Evolutionary conservation across 2,888 invertebrate species (phyloP).

Genomic region (Cheilosia soror): DNA sequence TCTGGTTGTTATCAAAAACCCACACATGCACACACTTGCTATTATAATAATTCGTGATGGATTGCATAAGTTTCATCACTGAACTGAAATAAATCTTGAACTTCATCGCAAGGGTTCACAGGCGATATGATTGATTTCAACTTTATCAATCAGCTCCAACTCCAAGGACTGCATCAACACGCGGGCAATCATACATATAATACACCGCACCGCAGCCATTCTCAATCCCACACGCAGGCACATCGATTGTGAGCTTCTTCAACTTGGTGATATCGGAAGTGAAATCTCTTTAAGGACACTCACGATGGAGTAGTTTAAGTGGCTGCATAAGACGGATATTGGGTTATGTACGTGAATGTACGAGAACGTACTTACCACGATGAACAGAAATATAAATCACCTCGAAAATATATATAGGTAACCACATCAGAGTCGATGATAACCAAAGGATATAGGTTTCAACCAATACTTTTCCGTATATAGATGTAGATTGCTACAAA

Average conservation of each 20-base stretch:
- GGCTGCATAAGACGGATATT: constrained; percentile 7
- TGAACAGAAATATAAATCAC: constrained; percentile 25
- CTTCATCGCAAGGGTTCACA: constrained; percentile 9
- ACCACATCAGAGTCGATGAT: neutral
- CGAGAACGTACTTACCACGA: neutral
- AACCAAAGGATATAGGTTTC: neutral
- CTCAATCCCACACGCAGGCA: neutral
- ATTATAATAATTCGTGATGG: constrained; percentile 14
- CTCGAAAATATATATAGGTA: neutral
- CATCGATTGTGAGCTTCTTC: neutral
- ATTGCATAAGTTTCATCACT: constrained; percentile 35
- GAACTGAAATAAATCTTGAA: constrained; percentile 31
- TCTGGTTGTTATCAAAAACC: neutral
- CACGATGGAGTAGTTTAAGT: constrained; percentile 16
- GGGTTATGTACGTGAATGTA: neutral
- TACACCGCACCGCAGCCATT: neutral
- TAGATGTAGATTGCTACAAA: neutral
- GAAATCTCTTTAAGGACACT: constrained; percentile 35
- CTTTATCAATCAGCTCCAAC: constrained; percentile 28
- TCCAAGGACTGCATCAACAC: constrained; percentile 26
- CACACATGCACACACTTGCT: neutral
- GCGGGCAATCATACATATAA: constrained; percentile 8
- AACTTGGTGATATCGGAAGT: constrained; percentile 24
- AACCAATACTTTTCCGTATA: no score
- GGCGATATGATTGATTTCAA: constrained; percentile 51